Base-by-base conservation (phyloP, 2,113 vertebrate species). In the Tympanuchus pallidicinctus region DNA sequence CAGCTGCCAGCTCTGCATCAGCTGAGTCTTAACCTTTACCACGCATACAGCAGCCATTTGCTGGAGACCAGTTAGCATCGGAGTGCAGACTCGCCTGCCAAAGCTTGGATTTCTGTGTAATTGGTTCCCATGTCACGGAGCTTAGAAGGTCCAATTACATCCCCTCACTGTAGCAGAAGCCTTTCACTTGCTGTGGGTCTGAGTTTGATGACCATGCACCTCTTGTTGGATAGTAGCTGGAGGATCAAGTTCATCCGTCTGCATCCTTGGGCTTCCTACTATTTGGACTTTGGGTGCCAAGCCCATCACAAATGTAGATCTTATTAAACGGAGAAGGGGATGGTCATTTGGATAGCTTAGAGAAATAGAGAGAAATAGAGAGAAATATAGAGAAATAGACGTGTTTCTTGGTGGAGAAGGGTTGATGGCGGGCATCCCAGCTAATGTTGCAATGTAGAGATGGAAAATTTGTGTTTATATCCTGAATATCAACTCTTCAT, bases 1-100 rank as follows among this genome's bases (percentile, higher is more conserved):
- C 5, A 86, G 75, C 72, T 94, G 72, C 30, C 75, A 86, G 36
- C 42, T 70, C 85, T 91, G 64, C 82, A 43, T 18, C 93, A 91
- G 38, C 75, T 83, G 82, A 28, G 0, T 74, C 42, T 60, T 38
- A 4, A 70, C 30, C 56, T 82, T 76, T 56, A 22, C 66, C 42
- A 36, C 0, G 0, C 3, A 20, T 21, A 0, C 2, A 81, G 27
- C 70, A 84, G 70, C 34, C 0, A 0, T 24, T 86, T 8, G 4
- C 65, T 3, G 3, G 16, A 22, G 60, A 80, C 28, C 45, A 66
- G 77, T 9, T 38, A 48, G 50, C n/a, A 73, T 59, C 82, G 64
- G 64, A 52, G 65, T 4, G n/a, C 50, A 71, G 82, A 19, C 76
- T 11, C 40, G 42, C 50, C 34, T 63, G 28, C 60, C 1, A 18